phyloP scores from a whole-genome alignment of 64 coral and sea anemone genomes.

The Stichodactyla helianthus region DNA sequence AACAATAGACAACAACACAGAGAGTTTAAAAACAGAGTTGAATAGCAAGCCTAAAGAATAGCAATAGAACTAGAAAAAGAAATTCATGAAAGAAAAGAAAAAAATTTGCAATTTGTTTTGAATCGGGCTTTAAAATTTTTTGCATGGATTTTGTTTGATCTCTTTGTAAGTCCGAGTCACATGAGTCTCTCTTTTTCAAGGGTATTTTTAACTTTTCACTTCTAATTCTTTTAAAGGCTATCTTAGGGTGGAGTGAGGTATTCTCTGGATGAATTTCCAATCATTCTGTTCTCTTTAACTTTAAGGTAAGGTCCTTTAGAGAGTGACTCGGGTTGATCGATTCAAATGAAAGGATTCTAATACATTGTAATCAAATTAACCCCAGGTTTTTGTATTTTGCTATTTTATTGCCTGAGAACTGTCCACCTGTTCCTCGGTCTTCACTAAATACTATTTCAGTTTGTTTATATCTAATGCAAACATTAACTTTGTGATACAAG shows the following conservation, averaged over 20 bases:
- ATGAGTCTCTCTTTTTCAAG: slow-evolving; percentile 11
- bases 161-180: neutral
- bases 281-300: neutral
- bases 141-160: neutral
- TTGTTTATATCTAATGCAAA: slow-evolving; percentile 92
- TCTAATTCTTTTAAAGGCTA: neutral
- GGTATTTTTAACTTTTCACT: neutral
- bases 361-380: slow-evolving; percentile 77
- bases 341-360: slow-evolving; percentile 83
- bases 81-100: neutral
- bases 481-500: slow-evolving; percentile 30
- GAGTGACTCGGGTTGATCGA: slow-evolving; percentile 11
- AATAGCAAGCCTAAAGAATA: neutral
- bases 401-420: slow-evolving; percentile 63
- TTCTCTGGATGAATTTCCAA: neutral
- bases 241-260: neutral
- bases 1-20: neutral
- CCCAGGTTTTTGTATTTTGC: slow-evolving; percentile 37
- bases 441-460: slow-evolving; percentile 58
- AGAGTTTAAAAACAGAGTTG: neutral
- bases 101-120: neutral
- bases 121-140: neutral
- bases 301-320: neutral
- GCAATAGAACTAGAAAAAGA: neutral
- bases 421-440: slow-evolving; percentile 54